These are phyloP conservation scores for Syrista parreyssii DNA, from an alignment of 2,888 invertebrate genomes.

Conservation along the genomic window DNA sequence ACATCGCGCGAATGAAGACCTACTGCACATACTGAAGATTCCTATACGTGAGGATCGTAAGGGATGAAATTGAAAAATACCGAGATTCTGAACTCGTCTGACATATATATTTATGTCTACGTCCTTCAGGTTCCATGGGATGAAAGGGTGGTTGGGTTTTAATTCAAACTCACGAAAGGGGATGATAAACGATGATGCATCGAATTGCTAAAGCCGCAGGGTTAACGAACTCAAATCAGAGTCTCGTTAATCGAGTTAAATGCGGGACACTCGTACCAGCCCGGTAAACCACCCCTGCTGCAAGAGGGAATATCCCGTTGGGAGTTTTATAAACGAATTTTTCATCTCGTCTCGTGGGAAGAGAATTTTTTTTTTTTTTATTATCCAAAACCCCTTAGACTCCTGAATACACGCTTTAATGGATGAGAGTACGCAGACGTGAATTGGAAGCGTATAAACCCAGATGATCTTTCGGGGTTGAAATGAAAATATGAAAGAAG, in stretches of 20 bases:
- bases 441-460: background rate
- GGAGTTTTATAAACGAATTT: background rate
- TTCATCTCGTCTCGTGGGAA: background rate
- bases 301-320: background rate
- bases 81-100: background rate
- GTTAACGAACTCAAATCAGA: constrained; percentile 31
- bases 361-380: background rate
- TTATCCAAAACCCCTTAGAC: background rate
- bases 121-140: background rate
- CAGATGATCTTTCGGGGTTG: background rate
- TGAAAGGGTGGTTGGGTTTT: background rate
- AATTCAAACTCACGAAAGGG: background rate
- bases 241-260: constrained; percentile 4
- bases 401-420: background rate
- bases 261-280: background rate
- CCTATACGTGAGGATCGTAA: background rate
- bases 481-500: background rate
- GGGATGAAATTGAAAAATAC: background rate
- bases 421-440: background rate
- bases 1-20: background rate
- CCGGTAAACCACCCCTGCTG: background rate
- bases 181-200: constrained; percentile 35
- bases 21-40: background rate
- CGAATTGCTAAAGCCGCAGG: constrained; percentile 24
- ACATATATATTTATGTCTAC: background rate